A percentile compares a stretch with the other conserved stretches of the same genome.
phyloP scores from a whole-genome alignment of 2,797 vertebrate genomes.

The Melanogrammus aeglefinus region DNA sequence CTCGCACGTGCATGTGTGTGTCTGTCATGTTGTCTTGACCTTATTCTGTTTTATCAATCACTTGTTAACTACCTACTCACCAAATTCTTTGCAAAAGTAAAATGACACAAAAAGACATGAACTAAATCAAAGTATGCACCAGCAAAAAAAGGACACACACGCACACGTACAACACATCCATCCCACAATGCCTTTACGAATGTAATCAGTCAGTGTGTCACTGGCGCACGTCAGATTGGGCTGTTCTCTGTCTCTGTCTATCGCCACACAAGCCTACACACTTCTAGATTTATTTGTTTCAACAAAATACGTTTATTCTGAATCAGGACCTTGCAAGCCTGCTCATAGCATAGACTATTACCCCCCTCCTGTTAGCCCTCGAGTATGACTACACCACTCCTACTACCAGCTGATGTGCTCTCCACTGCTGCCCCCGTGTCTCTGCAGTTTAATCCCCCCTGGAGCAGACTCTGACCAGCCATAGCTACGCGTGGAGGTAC shows the following conservation, averaged over 20 bases:
- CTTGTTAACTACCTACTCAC: too few relatives aligned
- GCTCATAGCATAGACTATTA: background rate
- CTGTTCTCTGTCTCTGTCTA: conserved; percentile 38
- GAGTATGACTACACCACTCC: conserved; percentile 14
- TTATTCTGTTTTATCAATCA: background rate
- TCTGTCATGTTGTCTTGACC: conserved; percentile 3
- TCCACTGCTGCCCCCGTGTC: conserved; percentile 2
- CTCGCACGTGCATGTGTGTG: conserved; percentile 17
- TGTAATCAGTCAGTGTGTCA: conserved; percentile 61
- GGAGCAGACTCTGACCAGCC: too few relatives aligned
- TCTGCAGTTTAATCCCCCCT: conserved; percentile 36
- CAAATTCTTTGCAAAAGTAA: background rate
- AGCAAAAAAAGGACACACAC: conserved; percentile 22
- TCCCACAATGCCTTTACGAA: conserved; percentile 49
- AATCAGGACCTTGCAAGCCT: background rate
- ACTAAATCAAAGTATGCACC: conserved; percentile 9
- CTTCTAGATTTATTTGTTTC: too few relatives aligned
- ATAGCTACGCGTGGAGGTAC: conserved; percentile 41
- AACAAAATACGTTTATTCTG: background rate
- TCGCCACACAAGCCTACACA: background rate
- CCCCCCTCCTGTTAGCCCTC: background rate
- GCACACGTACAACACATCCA: conserved; percentile 20
- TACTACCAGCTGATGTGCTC: background rate
- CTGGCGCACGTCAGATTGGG: conserved; percentile 62
- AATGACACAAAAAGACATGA: conserved; percentile 38